phyloP scores from a whole-genome alignment of 2,888 invertebrate species.

The Nezara viridula region DNA sequence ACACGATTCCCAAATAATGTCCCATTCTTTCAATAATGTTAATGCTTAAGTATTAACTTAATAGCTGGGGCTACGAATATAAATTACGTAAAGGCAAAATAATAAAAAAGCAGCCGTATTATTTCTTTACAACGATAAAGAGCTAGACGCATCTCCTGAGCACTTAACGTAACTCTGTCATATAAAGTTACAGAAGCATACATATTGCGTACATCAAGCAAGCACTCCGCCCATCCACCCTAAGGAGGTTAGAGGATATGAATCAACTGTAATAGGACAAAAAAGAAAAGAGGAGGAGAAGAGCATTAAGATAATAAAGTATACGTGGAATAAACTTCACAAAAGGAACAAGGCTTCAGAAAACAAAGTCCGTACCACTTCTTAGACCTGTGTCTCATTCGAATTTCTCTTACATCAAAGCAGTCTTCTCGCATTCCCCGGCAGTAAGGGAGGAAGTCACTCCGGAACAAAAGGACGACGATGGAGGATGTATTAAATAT shows the following conservation, averaged over 20 bases:
- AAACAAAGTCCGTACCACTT: not conserved
- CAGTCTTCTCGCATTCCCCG: not conserved
- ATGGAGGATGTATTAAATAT: constrained; percentile 34
- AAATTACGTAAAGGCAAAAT: not conserved
- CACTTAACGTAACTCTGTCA: not conserved
- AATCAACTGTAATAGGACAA: constrained; percentile 12
- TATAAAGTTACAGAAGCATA: constrained; percentile 8
- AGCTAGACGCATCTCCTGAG: not conserved
- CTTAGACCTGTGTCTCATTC: not conserved
- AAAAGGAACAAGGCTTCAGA: not conserved
- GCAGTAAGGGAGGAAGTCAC: not conserved
- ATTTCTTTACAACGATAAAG: not conserved
- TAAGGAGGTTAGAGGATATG: not conserved
- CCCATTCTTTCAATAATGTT: no score
- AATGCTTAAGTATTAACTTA: no score
- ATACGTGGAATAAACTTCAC: constrained; percentile 30
- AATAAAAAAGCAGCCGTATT: not conserved
- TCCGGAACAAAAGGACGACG: not conserved
- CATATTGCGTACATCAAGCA: not conserved
- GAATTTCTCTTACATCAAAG: constrained; percentile 41
- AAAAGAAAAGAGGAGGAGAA: not conserved
- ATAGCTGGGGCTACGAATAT: no score
- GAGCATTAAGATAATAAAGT: constrained; percentile 34
- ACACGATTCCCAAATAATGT: no score
- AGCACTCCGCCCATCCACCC: no score